Base-by-base conservation (phyloP, 2,113 vertebrate genomes). In the Myotis davidii region DNA sequence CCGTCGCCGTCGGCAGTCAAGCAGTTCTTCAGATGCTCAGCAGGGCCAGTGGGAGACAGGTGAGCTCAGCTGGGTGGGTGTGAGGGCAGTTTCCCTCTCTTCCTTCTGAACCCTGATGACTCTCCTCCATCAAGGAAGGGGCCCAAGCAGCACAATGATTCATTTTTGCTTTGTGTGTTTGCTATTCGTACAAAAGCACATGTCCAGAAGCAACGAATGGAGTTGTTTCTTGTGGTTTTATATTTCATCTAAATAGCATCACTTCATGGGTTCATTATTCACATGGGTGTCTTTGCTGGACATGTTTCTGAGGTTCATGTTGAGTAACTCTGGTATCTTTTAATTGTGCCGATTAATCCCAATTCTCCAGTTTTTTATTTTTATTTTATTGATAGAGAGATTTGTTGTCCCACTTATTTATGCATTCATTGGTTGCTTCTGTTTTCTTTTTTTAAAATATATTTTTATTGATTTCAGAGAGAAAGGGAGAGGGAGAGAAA, bases 31-130 rank as follows among this genome's bases (percentile, higher is more conserved):
- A 82, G 97, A 96, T 65, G 98, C 97, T 72, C 97, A 81, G 37
- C 97, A 96, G 72, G 97, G 98, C 50, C 98, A 98, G 27, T 98
- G 99, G 97, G 99, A 98, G 97, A 97, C 98, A 96, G 98, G 99
- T 98, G 88, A 86, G 96, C 3, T 50, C 23, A 18, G 0, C 2
- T 5, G 42, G 18, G 9, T n/a, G n/a, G 54, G 18, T 7, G 0
- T 17, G n/a, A 65, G 9, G 11, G 16, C 13, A 14, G 42, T 17
- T 23, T 34, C 32, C 6, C 65, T 89, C 45, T 73, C 8, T 45
- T 21, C 27, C 9, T 72, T 91, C 18, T 84, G 59, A 39, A 42
- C 16, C 7, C 17, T 78, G 42, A 50, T 76, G 54, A 52, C 29
- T 56, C 21, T 54, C 3, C 54, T 56, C 32, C 45, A 45, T 29